Base-by-base conservation (phyloP, 2,888 invertebrate species). In the Nysson spinosus region DNA sequence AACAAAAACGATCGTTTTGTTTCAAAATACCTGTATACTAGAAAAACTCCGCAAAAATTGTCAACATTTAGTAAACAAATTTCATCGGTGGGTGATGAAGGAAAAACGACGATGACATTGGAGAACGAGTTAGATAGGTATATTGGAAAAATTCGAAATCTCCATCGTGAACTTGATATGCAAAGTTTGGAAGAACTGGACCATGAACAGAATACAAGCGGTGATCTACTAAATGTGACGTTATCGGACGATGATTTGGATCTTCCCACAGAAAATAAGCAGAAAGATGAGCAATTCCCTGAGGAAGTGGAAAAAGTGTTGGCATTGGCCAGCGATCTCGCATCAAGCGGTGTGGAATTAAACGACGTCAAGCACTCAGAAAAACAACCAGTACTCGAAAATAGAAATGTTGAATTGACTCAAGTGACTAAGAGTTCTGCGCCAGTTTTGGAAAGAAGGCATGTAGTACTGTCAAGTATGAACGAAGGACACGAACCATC, bases 151-250 rank as follows among this genome's bases (percentile, higher is more conserved):
- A 84, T 86, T 17, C 77, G 78, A 1, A 77, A 70, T 6, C 76
- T 83, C 9, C 83, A 85, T 54, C 69, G 60, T 1, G 75, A 76
- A 6, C 58, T 64, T 4, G 70, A 77, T 30, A 56, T 54, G 2
- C 63, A 64, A 1, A 84, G 79, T 24, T n/a, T 69, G 2, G 82
- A 81, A 1, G 85, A 70, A 3, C 35, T 65, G 9, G 83, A 85
- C 19, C 74, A 78, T 6, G 82, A 85, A 20, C 80, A 84, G 58
- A 84, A 85, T 22, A 85, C 84, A 2, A 86, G 83, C 35, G 84
- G 81, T 0, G 84, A 85, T 72, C 51, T 83, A 3, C 44, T 85
- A 24, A 85, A 85, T 52, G 79, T 81, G 11, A 79, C 80, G 0
- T 61, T 82, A 0, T 83, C 81, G 4, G 81, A 82, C 9, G 83